Conservation (phyloP, 2,888 invertebrate species). For the Troilus luridus region DNA sequence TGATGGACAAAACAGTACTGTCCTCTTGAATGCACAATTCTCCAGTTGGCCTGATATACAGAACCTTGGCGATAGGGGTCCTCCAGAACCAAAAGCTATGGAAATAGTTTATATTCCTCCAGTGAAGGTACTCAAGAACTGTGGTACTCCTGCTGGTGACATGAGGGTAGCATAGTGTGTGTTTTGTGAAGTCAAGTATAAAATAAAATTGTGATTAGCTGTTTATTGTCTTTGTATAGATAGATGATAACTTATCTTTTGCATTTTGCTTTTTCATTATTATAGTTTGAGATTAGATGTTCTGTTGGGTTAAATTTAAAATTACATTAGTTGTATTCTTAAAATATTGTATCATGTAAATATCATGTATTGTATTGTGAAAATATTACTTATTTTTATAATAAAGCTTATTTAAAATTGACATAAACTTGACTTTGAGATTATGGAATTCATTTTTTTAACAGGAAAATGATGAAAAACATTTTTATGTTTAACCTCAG, state of each 20-base stretch:
- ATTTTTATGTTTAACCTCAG: no score
- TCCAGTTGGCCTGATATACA: not conserved
- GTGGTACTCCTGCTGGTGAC: not conserved
- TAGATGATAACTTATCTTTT: not conserved
- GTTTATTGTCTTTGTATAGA: not conserved
- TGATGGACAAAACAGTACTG: not conserved
- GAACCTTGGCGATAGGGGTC: not conserved
- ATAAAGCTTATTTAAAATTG: no score
- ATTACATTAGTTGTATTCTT: no score
- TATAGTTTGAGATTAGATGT: not conserved
- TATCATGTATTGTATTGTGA: no score
- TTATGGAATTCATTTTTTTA: no score
- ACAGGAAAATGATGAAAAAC: no score
- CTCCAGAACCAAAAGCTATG: not conserved
- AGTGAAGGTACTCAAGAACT: not conserved
- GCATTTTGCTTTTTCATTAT: not conserved
- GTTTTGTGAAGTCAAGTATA: not conserved
- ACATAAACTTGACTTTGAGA: no score
- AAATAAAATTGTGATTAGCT: not conserved
- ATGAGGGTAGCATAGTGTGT: not conserved
- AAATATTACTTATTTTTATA: no score
- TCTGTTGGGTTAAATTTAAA: no score
- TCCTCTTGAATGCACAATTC: constrained; percentile 10
- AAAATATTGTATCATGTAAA: no score
- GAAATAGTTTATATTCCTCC: not conserved